Evolutionary conservation across 2,888 invertebrate genomes (phyloP).

Genomic region (Cacoxenus indagator): DNA sequence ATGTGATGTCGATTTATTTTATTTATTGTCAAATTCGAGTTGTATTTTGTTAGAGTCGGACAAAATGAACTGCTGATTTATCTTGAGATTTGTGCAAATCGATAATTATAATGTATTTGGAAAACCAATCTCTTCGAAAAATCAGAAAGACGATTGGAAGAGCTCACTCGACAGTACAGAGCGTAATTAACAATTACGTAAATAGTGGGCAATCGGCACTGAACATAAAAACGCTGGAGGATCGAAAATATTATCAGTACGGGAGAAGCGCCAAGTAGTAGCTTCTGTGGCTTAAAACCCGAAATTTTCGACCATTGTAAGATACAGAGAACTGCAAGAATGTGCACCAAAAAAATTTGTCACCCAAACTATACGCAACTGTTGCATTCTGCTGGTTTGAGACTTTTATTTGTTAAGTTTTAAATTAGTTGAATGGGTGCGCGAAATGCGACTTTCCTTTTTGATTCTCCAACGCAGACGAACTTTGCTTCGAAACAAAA

Average conservation of each 20-base stretch:
- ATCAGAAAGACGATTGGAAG: conserved; percentile 21
- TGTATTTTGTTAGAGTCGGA: too few species aligned
- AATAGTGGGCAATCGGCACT: conserved; percentile 3
- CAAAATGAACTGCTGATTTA: too few species aligned
- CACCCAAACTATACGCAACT: conserved; percentile 19
- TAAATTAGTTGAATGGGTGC: too few species aligned
- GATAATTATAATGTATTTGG: conserved; percentile 17
- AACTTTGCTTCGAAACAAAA: too few species aligned
- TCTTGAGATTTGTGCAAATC: conserved; percentile 5
- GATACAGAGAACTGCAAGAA: conserved; percentile 3
- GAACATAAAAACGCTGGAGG: too few species aligned
- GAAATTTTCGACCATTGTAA: neutral
- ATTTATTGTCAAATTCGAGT: too few species aligned
- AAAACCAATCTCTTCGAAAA: conserved; percentile 23
- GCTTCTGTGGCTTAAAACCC: neutral
- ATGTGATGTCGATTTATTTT: too few species aligned
- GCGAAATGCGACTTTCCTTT: too few species aligned
- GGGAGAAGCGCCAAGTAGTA: conserved; percentile 12
- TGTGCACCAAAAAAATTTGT: conserved; percentile 17
- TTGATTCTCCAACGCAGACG: too few species aligned
- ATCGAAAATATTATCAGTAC: neutral
- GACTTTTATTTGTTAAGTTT: too few species aligned
- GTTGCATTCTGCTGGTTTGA: conserved; percentile 21
- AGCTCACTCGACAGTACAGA: conserved; percentile 23
- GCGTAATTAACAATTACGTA: conserved; percentile 18